Base-by-base conservation (phyloP, 2,888 invertebrate species). In the Lasiommata megera region DNA sequence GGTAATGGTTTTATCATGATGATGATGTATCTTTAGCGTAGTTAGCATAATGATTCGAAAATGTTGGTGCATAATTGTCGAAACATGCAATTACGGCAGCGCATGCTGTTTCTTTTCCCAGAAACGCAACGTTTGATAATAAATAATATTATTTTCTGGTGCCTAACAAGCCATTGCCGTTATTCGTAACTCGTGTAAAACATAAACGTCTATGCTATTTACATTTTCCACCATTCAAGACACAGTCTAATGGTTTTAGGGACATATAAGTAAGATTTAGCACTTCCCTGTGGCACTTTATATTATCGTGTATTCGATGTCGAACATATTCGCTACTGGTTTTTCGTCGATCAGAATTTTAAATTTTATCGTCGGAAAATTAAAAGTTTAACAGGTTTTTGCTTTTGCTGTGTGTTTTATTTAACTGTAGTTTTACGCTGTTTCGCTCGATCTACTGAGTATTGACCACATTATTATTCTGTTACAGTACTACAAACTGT, bases 181-280 rank as follows among this genome's bases (percentile, higher is more conserved):
- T 14, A 38, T 41, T 17, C 17, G 29, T 31, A 29, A n/a, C 28
- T 41, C 43, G 18, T 53, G 53, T 43, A 44, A 43, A 44, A 44
- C 43, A 53, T 53, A 36, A 51, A 18, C 17, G 44, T 56, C 44
- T n/a, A 50, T 46, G 44, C 34, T 36, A 47, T 58, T 51, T 58
- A 47, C 40, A 29, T 58, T 54, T 58, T 37, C 18, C 17, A 47
- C 40, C 23, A 17, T 51, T 34, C 31, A 14, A 40, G 28, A 18
- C 12, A 29, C 28, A 34, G 34, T 36, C 6, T 60, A 58, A 61
- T 54, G 23, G 47, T 36, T 55, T 41, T 48, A 48, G 37, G 36
- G 58, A 61, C 61, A 47, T 61, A 55, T 61, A 58, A 12, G 61
- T 58, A 61, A 31, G 40, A 53, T 58, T 58, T 58, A 61, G 8